Conservation (phyloP, 1,140 invertebrate species). For the Hormaphis cornu region DNA sequence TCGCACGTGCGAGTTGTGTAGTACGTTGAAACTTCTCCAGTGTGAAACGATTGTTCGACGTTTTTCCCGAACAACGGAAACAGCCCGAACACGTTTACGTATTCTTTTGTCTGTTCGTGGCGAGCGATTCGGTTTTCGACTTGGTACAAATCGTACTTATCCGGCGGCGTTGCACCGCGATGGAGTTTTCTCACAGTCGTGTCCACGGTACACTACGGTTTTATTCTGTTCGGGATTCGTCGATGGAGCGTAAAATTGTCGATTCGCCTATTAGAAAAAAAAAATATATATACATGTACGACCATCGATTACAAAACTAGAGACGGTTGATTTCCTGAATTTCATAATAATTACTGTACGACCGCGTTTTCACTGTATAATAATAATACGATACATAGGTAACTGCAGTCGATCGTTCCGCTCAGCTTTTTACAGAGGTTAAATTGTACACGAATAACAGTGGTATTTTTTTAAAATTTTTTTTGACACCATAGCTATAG, state of each 20-base stretch:
- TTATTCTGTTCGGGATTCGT: not conserved
- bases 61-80: not conserved
- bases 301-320: not conserved
- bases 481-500: too few species aligned
- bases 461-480: too few species aligned
- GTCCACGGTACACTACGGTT: too few species aligned
- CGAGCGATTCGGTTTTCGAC: not conserved
- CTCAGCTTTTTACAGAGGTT: too few species aligned
- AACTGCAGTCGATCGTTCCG: too few species aligned
- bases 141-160: not conserved
- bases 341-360: not conserved
- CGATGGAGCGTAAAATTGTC: not conserved
- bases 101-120: not conserved
- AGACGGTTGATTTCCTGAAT: not conserved
- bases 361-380: too few species aligned
- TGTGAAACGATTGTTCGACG: not conserved
- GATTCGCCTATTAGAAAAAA: not conserved
- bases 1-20: too few species aligned
- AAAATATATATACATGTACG: too few species aligned
- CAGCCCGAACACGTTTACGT: not conserved
- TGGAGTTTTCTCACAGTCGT: not conserved
- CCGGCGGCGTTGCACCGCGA: not conserved
- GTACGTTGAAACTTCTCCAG: not conserved
- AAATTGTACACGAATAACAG: too few species aligned
- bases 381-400: too few species aligned